Evolutionary conservation across 2,888 invertebrate genomes (phyloP), one percentile per base, ranked within the genome.

Genomic region (Halictus quadricinctus): DNA sequence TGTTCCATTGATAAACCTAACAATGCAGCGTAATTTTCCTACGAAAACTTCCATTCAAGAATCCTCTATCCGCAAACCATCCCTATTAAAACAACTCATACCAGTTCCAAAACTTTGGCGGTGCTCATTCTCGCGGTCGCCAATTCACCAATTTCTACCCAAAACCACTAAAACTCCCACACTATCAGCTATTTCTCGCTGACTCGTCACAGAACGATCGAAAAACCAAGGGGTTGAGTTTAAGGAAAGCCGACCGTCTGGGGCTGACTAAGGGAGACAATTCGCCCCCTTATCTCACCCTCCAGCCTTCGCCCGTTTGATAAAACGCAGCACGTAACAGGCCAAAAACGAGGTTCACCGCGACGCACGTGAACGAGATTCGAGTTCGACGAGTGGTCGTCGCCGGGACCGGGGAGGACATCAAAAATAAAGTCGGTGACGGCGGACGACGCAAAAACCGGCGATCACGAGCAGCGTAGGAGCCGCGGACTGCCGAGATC

Each of bases 401-500:
- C 66, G 66, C 8, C 69, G 41, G 4, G 69, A 18, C 36, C 66
- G 2, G 36, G 73, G 18, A 21, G 73, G 18, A 21, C 64, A 73
- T 74, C 69, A 25, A 81, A 79, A 81, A 81, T 81, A 81, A 81
- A 82, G 43, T 48, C 58, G 21, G 77, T 25, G 70, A 5, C 8
- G 80, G 13, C 66, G 8, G 76, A 46, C 66, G 43, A 25, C 48
- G 48, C 60, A 29, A 41, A 78, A 48, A 58, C 7, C 46, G 25
- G 43, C 43, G 48, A 15, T 72, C 15, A 21, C 72, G 77, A 50
- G 41, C 15, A n/a, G 6, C 21, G 54, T 10, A 21, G 7, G 13
- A 21, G 5, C 25, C 6, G 7, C 4, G n/a, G 50, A 48, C 29
- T 25, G 41, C 46, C 4, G 12, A 5, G 58, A 58, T 58, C 58